A percentile compares a stretch with the other conserved stretches of the same genome.
These are phyloP conservation scores for Mormyrops boulengeri DNA, from an alignment of 2,797 vertebrate species.

Conservation along the genomic window DNA sequence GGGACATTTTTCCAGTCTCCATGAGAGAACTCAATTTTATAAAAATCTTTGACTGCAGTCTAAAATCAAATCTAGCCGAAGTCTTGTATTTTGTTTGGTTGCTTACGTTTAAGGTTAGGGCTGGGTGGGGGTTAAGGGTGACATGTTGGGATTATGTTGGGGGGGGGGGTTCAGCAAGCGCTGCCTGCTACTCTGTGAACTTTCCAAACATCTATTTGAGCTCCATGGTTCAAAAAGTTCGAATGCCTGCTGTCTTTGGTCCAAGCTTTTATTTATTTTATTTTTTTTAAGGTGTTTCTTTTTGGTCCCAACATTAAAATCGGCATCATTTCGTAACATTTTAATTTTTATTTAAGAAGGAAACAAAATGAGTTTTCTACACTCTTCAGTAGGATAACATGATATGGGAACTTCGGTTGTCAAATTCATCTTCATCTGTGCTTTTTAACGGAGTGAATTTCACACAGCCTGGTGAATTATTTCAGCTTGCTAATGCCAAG, in stretches of 20 bases:
- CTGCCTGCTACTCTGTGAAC: neutral
- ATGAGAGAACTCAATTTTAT: neutral
- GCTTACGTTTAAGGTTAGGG: neutral
- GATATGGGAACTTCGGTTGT: neutral
- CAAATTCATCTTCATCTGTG: neutral
- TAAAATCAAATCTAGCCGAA: neutral
- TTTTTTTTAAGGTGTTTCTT: neutral
- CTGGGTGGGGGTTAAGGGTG: neutral
- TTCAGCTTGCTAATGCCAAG: neutral
- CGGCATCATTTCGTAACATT: neutral
- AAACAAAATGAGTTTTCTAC: neutral
- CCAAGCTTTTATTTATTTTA: neutral
- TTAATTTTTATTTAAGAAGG: neutral
- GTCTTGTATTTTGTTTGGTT: neutral
- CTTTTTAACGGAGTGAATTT: neutral
- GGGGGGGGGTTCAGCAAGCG: neutral
- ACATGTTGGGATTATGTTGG: neutral
- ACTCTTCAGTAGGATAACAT: neutral
- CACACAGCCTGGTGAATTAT: neutral
- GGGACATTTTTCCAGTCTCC: neutral
- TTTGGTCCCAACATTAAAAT: neutral
- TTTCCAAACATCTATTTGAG: neutral
- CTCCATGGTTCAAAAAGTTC: neutral
- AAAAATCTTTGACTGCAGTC: neutral
- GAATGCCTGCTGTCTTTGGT: neutral